Evolutionary conservation across 2,888 invertebrate species (phyloP).

Genomic region (Andrena marginata): DNA sequence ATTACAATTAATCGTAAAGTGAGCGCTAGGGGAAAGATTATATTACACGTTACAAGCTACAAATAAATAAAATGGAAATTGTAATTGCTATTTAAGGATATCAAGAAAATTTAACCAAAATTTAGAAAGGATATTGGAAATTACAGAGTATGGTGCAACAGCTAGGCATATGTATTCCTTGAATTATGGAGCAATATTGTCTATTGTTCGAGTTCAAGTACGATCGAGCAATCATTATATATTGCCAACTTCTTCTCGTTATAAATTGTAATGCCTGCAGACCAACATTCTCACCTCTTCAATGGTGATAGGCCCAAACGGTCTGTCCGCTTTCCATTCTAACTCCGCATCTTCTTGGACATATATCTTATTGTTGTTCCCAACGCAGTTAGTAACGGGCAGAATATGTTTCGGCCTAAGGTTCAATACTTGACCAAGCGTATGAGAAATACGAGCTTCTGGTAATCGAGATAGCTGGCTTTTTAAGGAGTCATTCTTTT

Average conservation of each 20-base stretch:
- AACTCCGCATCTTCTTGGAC: slow-evolving; percentile 32
- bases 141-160: neutral
- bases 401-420: slow-evolving; percentile 74
- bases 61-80: slow-evolving; percentile 19
- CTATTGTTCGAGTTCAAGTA: too few species aligned
- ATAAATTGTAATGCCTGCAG: slow-evolving; percentile 69
- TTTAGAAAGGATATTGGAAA: neutral
- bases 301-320: slow-evolving; percentile 79
- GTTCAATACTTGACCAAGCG: slow-evolving; percentile 71
- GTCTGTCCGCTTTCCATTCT: slow-evolving; percentile 48
- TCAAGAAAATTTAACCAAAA: neutral
- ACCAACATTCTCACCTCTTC: slow-evolving; percentile 81
- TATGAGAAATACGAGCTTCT: slow-evolving; percentile 61
- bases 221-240: neutral
- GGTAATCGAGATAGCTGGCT: slow-evolving; percentile 68
- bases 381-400: slow-evolving; percentile 74
- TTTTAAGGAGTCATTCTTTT: slow-evolving; percentile 66
- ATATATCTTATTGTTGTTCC: slow-evolving; percentile 42
- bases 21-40: neutral
- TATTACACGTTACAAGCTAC: neutral
- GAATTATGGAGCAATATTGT: slow-evolving; percentile 2
- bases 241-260: slow-evolving; percentile 3
- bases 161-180: neutral
- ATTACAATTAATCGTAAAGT: neutral
- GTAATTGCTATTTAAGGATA: neutral